A percentile compares a stretch with the other conserved stretches of the same genome.
phyloP scores from a whole-genome alignment of 30 jellyfish, hydroid and myxozoan species.

The Hydractinia echinata region DNA sequence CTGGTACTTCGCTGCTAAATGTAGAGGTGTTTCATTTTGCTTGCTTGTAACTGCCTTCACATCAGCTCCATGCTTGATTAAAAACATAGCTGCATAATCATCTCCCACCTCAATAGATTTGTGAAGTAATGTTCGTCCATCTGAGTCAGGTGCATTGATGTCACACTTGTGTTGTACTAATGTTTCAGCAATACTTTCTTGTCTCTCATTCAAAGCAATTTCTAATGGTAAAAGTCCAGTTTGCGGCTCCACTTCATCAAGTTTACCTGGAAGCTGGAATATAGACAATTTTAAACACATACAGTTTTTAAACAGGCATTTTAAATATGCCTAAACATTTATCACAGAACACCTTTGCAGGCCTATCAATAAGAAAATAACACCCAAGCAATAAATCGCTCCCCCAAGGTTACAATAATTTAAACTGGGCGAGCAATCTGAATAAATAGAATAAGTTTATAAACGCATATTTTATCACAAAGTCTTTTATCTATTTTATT shows the following conservation, averaged over 20 bases:
- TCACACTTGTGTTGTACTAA: slow-evolving; percentile 79
- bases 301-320: too few relatives aligned
- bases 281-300: neutral
- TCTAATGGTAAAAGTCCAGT: slow-evolving; percentile 67
- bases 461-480: too few relatives aligned
- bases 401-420: too few relatives aligned
- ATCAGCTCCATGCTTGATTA: slow-evolving; percentile 78
- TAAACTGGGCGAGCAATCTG: too few relatives aligned
- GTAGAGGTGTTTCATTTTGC: slow-evolving; percentile 57
- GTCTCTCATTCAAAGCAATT: slow-evolving; percentile 71
- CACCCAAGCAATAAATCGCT: too few relatives aligned
- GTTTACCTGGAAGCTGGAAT: slow-evolving; percentile 74
- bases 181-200: slow-evolving; percentile 87
- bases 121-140: slow-evolving; percentile 66
- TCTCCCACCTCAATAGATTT: slow-evolving; percentile 72
- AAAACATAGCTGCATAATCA: slow-evolving; percentile 69
- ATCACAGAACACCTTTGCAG: too few relatives aligned
- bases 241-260: slow-evolving; percentile 62
- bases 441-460: too few relatives aligned
- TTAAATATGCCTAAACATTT: too few relatives aligned
- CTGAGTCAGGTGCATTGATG: slow-evolving; percentile 58
- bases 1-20: slow-evolving; percentile 83
- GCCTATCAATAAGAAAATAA: too few relatives aligned
- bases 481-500: too few relatives aligned
- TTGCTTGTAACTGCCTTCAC: slow-evolving; percentile 63